Conservation (phyloP, 2,113 vertebrate genomes). For the Melierax canorus region DNA sequence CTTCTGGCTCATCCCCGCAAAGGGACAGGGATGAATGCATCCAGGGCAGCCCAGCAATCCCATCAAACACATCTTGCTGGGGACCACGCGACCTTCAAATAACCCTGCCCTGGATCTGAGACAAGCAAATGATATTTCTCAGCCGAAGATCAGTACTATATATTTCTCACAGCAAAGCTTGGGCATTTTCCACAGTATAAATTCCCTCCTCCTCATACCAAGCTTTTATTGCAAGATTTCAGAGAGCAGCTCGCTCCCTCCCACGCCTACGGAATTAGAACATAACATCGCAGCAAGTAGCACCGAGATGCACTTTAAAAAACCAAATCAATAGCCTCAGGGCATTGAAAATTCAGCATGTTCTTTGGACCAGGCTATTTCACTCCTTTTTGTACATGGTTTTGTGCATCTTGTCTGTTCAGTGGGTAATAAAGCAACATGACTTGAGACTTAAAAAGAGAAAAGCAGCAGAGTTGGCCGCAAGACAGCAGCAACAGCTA, state of each 20-base stretch:
- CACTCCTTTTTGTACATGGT: neutral
- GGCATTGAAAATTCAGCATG: neutral
- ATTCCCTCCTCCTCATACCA: slow-evolving; percentile 47
- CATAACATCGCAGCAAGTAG: neutral
- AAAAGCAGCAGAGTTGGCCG: slow-evolving; percentile 1
- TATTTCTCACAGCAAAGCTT: slow-evolving; percentile 8
- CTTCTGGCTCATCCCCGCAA: rapidly evolving
- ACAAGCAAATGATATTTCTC: neutral
- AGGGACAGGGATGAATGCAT: neutral
- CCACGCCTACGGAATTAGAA: slow-evolving; percentile 55
- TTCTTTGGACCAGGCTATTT: neutral
- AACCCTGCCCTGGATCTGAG: neutral
- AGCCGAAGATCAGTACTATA: neutral
- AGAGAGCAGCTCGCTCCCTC: slow-evolving; percentile 21
- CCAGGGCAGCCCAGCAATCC: neutral
- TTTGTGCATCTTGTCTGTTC: neutral
- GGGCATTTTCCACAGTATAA: slow-evolving; percentile 43
- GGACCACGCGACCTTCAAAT: neutral
- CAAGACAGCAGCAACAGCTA: slow-evolving; percentile 48
- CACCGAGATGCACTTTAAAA: neutral
- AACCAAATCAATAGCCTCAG: neutral
- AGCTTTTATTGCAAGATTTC: slow-evolving; percentile 54
- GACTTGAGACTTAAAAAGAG: neutral
- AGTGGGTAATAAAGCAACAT: neutral
- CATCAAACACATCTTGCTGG: neutral